phyloP scores from a whole-genome alignment of 1,140 invertebrate species.

The Delia radicum region DNA sequence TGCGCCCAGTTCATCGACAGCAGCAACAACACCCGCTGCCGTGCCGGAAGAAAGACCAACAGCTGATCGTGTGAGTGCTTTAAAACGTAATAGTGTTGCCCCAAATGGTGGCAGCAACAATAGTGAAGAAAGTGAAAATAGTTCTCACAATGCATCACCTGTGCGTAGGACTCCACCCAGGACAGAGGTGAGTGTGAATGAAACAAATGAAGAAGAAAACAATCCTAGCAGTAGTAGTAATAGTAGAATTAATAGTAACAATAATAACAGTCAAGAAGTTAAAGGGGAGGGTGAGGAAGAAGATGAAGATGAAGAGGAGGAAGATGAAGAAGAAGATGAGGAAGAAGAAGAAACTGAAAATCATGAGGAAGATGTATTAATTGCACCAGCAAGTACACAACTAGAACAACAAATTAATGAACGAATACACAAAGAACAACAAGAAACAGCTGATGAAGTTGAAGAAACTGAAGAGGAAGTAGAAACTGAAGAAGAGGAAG shows the following conservation, averaged over 20 bases:
- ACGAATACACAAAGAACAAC: background rate
- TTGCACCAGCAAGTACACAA: background rate
- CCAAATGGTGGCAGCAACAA: slow-evolving; percentile 40
- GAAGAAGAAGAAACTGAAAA: slow-evolving; percentile 22
- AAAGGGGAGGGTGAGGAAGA: slow-evolving; percentile 28
- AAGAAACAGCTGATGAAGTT: slow-evolving; percentile 29
- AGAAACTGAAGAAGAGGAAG: slow-evolving; percentile 21
- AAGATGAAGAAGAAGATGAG: slow-evolving; percentile 9
- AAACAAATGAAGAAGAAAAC: slow-evolving; percentile 49
- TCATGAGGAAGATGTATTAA: background rate
- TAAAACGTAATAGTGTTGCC: slow-evolving; percentile 46
- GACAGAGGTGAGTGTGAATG: slow-evolving; percentile 67
- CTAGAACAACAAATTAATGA: slow-evolving; percentile 24
- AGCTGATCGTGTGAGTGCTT: slow-evolving; percentile 55
- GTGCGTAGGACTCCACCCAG: slow-evolving; percentile 61
- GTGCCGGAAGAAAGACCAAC: slow-evolving; percentile 39
- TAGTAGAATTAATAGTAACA: slow-evolving; percentile 10
- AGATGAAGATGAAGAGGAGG: slow-evolving; percentile 27
- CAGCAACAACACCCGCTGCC: slow-evolving; percentile 59
- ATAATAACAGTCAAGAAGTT: slow-evolving; percentile 21
- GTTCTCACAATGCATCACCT: slow-evolving; percentile 47
- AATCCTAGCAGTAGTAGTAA: slow-evolving; percentile 13
- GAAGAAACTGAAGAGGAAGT: slow-evolving; percentile 28
- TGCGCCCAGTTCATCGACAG: slow-evolving; percentile 60
- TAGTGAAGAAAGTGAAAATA: slow-evolving; percentile 57